Conservation (phyloP, 1,140 invertebrate species). For the Orussus abietinus region DNA sequence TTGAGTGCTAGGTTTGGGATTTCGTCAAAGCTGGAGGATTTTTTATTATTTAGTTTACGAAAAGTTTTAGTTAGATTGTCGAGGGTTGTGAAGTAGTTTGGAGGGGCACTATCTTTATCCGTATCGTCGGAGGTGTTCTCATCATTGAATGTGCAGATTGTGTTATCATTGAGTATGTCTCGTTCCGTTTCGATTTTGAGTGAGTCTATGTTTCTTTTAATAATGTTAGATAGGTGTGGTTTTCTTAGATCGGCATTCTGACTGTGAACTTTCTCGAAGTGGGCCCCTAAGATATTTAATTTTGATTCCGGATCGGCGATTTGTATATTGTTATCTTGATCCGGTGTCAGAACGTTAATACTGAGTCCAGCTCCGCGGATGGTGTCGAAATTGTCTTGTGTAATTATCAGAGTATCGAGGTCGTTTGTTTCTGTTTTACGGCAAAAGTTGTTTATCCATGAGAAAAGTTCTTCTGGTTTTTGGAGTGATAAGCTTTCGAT, state of each 20-base stretch:
- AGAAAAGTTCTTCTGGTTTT: constrained; percentile 14
- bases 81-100: constrained; percentile 1
- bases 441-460: constrained; percentile 14
- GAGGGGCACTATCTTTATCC: neutral
- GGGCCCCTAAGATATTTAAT: constrained; percentile 5
- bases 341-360: neutral
- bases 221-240: neutral
- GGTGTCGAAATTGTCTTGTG: neutral
- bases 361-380: neutral
- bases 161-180: neutral
- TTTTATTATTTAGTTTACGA: no score
- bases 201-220: neutral
- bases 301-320: constrained; percentile 3
- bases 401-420: constrained; percentile 4
- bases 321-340: neutral
- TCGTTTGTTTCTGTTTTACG: constrained; percentile 7
- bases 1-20: no score
- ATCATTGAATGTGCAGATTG: neutral
- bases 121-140: neutral
- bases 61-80: no score
- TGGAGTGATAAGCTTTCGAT: constrained; percentile 11
- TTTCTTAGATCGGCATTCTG: constrained; percentile 3
- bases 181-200: neutral
- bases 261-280: constrained; percentile 7
- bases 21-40: no score